Conservation (phyloP, 2,888 invertebrate species). For the Empis livida region DNA sequence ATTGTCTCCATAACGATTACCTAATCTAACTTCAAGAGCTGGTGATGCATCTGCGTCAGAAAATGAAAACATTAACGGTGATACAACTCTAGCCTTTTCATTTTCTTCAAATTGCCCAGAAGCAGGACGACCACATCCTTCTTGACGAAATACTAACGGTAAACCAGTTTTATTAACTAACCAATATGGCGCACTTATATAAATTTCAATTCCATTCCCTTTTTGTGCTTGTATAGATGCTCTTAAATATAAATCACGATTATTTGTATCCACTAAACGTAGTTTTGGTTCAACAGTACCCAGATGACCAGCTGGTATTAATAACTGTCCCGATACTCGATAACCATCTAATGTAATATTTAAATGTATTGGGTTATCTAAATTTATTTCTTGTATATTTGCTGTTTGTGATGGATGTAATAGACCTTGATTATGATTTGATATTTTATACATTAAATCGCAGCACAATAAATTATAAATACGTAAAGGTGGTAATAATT, state of each 20-base stretch:
- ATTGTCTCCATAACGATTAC: conserved; percentile 43
- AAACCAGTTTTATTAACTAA: conserved; percentile 91
- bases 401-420: conserved; percentile 37
- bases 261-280: conserved; percentile 58
- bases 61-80: conserved; percentile 88
- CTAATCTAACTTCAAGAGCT: conserved; percentile 63
- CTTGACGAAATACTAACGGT: conserved; percentile 90
- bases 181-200: conserved; percentile 82
- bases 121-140: conserved; percentile 59
- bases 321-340: conserved; percentile 52
- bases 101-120: conserved; percentile 92
- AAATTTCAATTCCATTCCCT: conserved; percentile 52
- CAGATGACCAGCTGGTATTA: conserved; percentile 36
- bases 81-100: conserved; percentile 83
- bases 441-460: conserved; percentile 52
- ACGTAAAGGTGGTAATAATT: conserved; percentile 69
- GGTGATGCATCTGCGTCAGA: conserved; percentile 78
- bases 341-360: conserved; percentile 75
- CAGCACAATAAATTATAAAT: conserved; percentile 80
- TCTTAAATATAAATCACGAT: conserved; percentile 61
- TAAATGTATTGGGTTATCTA: conserved; percentile 50
- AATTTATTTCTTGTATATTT: conserved; percentile 42
- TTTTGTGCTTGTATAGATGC: conserved; percentile 48
- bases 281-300: conserved; percentile 52
- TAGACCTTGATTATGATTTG: conserved; percentile 29